Conservation (phyloP, 1,140 invertebrate genomes). For the Pogonomyrmex californicus region DNA sequence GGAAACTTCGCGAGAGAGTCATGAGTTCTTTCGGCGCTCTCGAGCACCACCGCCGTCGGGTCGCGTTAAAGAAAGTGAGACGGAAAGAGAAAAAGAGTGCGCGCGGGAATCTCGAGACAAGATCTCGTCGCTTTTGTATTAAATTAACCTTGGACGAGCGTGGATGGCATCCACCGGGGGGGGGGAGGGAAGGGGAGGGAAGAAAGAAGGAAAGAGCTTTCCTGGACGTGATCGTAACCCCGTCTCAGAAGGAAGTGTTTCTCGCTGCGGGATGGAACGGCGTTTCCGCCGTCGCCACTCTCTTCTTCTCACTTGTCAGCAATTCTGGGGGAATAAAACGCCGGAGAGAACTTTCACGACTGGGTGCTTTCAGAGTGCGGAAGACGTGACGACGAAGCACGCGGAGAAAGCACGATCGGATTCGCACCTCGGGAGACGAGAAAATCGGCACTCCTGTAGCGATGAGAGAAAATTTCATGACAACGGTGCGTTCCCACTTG, state of each 20-base stretch:
- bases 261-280: slow-evolving; percentile 12
- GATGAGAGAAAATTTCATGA: slow-evolving; percentile 10
- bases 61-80: not conserved
- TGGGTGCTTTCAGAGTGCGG: slow-evolving; percentile 37
- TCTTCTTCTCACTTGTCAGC: not conserved
- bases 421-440: slow-evolving; percentile 1
- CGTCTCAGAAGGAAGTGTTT: slow-evolving; percentile 22
- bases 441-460: slow-evolving; percentile 45
- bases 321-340: slow-evolving; percentile 38
- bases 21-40: slow-evolving; percentile 42
- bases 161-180: not conserved
- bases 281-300: slow-evolving; percentile 1
- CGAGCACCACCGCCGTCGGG: not conserved
- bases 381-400: slow-evolving; percentile 13
- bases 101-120: slow-evolving; percentile 1
- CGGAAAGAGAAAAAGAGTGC: not conserved
- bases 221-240: slow-evolving; percentile 35
- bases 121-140: slow-evolving; percentile 46
- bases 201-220: not conserved
- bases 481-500: not conserved
- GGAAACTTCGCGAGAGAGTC: slow-evolving; percentile 21
- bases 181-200: not conserved
- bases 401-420: slow-evolving; percentile 35
- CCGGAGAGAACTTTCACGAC: slow-evolving; percentile 50
- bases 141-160: slow-evolving; percentile 40